Percentiles rank a stretch among this genome's conserved stretches.
Conservation (phyloP, 2,113 vertebrate genomes). For the Cnemophilus loriae region DNA sequence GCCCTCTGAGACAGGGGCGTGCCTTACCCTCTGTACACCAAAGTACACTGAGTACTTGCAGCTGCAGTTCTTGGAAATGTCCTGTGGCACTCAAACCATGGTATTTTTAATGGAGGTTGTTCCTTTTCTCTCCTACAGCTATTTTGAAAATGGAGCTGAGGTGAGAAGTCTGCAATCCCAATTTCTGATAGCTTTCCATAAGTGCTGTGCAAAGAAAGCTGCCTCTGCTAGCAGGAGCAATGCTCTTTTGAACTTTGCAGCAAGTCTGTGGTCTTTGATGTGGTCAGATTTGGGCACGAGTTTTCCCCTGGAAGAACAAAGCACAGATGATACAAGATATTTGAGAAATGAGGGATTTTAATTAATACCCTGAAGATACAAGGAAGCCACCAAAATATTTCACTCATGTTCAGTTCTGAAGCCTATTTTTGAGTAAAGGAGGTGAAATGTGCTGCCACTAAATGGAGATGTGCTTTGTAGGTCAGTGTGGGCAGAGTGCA, state of each 20-base stretch:
- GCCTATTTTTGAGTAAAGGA: neutral
- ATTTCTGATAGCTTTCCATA: neutral
- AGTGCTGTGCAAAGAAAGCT: neutral
- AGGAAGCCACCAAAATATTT: neutral
- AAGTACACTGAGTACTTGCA: neutral
- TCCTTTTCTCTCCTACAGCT: neutral
- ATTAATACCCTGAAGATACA: neutral
- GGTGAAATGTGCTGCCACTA: neutral
- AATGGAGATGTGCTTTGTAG: neutral
- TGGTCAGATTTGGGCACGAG: neutral
- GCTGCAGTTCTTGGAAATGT: neutral
- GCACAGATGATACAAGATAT: neutral
- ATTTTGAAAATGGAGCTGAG: neutral
- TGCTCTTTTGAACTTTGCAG: neutral
- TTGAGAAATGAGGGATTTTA: neutral
- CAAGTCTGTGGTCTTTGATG: neutral
- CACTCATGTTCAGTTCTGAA: neutral
- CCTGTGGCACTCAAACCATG: neutral
- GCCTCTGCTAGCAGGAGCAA: neutral
- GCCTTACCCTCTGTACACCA: neutral
- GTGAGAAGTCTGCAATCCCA: neutral
- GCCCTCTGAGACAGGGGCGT: neutral
- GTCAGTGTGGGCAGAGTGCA: neutral
- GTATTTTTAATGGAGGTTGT: neutral
- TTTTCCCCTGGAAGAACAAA: conserved; percentile 7